phyloP scores from a whole-genome alignment of 2,797 vertebrate genomes.

The Trichosurus vulpecula region DNA sequence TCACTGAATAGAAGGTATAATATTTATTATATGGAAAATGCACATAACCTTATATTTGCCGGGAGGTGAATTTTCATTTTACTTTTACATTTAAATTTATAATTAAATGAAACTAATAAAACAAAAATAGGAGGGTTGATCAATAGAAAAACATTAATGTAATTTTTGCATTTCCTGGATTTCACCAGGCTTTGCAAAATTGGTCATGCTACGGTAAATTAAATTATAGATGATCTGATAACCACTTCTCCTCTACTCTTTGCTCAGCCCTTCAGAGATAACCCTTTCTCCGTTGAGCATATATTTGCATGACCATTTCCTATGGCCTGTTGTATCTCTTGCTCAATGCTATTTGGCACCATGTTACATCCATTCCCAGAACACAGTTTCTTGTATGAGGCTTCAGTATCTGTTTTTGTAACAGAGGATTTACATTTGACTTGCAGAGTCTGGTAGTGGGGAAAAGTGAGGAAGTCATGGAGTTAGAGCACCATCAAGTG shows the following conservation, averaged over 20 bases:
- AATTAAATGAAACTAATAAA: background rate
- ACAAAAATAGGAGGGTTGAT: background rate
- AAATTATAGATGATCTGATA: background rate
- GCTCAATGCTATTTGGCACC: background rate
- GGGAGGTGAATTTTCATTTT: background rate
- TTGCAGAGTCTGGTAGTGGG: constrained; percentile 31
- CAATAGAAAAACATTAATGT: accelerated
- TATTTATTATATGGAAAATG: background rate
- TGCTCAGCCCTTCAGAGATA: background rate
- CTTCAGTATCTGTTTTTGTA: constrained; percentile 20
- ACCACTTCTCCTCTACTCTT: background rate
- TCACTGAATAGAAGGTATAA: background rate
- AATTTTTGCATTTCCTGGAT: background rate
- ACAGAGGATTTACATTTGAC: constrained; percentile 47
- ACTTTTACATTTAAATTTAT: background rate
- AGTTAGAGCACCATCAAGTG: constrained; percentile 79
- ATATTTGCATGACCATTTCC: accelerated
- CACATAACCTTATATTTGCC: background rate
- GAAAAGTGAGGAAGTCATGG: constrained; percentile 34
- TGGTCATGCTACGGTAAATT: background rate
- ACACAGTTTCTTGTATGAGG: constrained; percentile 37
- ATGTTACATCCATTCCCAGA: background rate
- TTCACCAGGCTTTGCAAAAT: background rate
- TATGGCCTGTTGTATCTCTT: background rate
- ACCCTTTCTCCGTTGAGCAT: background rate